Percentiles rank a stretch among this genome's conserved stretches.
Evolutionary conservation across 2,113 vertebrate species (phyloP).

Genomic region (Anas platyrhynchos): DNA sequence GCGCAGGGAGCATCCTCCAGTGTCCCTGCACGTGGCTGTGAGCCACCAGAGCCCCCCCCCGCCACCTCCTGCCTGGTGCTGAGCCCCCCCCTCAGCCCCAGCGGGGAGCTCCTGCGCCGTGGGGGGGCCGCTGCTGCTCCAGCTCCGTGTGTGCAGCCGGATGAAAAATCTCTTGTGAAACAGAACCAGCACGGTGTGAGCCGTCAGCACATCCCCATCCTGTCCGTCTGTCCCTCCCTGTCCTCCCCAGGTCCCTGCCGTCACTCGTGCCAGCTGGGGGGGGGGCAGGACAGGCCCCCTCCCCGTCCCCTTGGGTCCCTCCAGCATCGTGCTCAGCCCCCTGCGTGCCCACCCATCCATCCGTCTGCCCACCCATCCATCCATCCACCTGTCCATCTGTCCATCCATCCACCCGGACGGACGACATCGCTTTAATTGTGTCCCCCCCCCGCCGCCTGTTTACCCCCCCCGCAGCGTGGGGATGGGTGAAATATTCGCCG

Average conservation of each 20-base stretch:
- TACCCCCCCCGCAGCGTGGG: not conserved
- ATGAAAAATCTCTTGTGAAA: not conserved
- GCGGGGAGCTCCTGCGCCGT: not conserved
- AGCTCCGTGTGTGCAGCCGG: accelerated
- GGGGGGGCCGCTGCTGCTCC: accelerated
- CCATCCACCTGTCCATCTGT: not conserved
- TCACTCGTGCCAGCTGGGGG: not conserved
- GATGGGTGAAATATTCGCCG: slow-evolving; percentile 63
- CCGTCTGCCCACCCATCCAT: not conserved
- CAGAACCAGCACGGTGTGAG: not conserved
- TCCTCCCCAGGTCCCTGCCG: accelerated
- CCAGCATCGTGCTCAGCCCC: not conserved
- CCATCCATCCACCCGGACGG: not conserved
- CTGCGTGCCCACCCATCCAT: not conserved
- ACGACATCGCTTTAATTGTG: slow-evolving; percentile 31
- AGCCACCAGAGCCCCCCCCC: too few relatives aligned
- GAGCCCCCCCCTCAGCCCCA: not conserved
- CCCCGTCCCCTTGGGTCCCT: accelerated
- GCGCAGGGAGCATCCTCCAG: not conserved
- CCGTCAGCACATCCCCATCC: not conserved
- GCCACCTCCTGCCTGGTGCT: not conserved
- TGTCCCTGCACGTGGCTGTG: not conserved
- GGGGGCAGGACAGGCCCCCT: too few relatives aligned
- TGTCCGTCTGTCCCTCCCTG: not conserved
- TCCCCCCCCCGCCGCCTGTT: not conserved